Base-by-base conservation (phyloP, 1,140 invertebrate genomes). In the Zophobas atratus region DNA sequence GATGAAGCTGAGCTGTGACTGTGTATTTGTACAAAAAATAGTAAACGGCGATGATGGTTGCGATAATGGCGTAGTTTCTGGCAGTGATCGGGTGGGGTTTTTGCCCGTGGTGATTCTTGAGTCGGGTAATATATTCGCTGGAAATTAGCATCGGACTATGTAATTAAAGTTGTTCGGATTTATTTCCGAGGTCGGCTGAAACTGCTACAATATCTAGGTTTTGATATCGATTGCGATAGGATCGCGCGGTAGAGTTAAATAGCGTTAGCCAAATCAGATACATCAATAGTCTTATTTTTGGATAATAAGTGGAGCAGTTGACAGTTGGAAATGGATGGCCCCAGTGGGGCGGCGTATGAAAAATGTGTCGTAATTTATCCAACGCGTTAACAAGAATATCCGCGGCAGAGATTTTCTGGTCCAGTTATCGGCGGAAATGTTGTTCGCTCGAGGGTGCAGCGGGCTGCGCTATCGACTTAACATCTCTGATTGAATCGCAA, bases 101-200 rank as follows among this genome's bases (percentile, higher is more conserved):
- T 20, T 20, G 20, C 20, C 20, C 20, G 20, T 20, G 20, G 20
- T 20, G n/a, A 51, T 51, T 51, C 49, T 51, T 51, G 20, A 51
- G 49, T 51, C 41, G 20, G 20, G 63, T 70, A 70, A 70, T 70
- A 39, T 73, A 63, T 76, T 63, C 74, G n/a, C 33, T 20, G 39
- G n/a, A 41, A 76, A 76, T 76, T 76, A 67, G 34, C 63, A 76
- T 67, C 32, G 56, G 48, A 38, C 8, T 63, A 38, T 76, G 74
- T 63, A 67, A 76, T 76, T 76, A 76, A 76, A 67, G 74, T 76
- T 51, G 74, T 76, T 76, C 41, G 33, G 56, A 67, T 76, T 76
- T 67, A 76, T 76, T 67, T 63, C 38, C 49, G 71, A 55, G 71
- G 71, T 55, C 71, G 71, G 55, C 71, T 41, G 71, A 33, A 73